phyloP scores from a whole-genome alignment of 92 coral and sea anemone species.

The Porites rus region DNA sequence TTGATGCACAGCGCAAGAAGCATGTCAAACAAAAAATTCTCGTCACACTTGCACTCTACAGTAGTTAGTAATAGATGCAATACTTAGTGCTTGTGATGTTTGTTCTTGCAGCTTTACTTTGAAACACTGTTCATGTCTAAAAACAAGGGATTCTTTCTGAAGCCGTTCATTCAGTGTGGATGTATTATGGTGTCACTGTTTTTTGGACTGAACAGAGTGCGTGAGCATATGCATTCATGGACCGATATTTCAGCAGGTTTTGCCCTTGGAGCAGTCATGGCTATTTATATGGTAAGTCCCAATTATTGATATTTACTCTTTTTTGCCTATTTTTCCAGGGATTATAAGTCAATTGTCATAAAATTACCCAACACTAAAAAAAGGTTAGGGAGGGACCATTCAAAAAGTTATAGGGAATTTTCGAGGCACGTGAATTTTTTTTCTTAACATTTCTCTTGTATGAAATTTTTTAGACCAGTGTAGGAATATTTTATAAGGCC shows the following conservation, averaged over 20 bases:
- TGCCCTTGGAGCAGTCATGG: slow-evolving; percentile 77
- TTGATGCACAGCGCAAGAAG: too few relatives aligned
- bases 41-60: background rate
- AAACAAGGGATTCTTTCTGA: slow-evolving; percentile 58
- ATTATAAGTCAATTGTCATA: background rate
- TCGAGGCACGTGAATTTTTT: too few relatives aligned
- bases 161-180: slow-evolving; percentile 74
- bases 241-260: slow-evolving; percentile 83
- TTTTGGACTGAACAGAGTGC: slow-evolving; percentile 81
- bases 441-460: too few relatives aligned
- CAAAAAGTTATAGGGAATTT: too few relatives aligned
- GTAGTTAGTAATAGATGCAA: background rate
- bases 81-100: background rate
- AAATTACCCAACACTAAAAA: background rate
- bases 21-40: background rate
- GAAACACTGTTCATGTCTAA: slow-evolving; percentile 54
- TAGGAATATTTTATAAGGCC: too few relatives aligned
- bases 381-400: too few relatives aligned
- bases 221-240: slow-evolving; percentile 90
- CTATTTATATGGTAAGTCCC: slow-evolving; percentile 72
- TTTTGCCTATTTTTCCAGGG: background rate
- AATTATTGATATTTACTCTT: background rate
- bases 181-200: slow-evolving; percentile 72
- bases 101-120: slow-evolving; percentile 65
- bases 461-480: too few relatives aligned